phyloP scores from a whole-genome alignment of 2,888 invertebrate genomes.

The Ichneumoninae sp. region DNA sequence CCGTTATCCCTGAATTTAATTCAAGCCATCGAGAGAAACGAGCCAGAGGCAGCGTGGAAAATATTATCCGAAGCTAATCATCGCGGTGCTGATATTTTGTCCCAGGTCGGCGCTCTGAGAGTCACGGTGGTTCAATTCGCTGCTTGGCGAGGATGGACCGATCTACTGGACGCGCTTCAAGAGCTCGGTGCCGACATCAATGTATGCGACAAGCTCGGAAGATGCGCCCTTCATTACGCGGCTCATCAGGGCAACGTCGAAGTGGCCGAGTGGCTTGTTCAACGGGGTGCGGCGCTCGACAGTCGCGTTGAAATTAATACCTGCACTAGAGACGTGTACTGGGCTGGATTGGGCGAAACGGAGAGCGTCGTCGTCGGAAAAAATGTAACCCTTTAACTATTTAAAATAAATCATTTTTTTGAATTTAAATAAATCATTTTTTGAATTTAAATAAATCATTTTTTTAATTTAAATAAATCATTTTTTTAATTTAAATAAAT shows the following conservation, averaged over 20 bases:
- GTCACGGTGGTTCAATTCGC: conserved; percentile 72
- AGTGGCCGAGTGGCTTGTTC: conserved; percentile 72
- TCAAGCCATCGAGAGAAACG: conserved; percentile 64
- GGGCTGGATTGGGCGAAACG: conserved; percentile 4
- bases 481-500: background rate
- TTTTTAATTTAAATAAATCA: background rate
- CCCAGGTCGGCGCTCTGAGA: conserved; percentile 65
- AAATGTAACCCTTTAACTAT: conserved; percentile 42
- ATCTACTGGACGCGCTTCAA: conserved; percentile 64
- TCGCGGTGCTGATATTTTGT: conserved; percentile 38
- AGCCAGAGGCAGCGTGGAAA: conserved; percentile 48
- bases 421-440: too few species aligned
- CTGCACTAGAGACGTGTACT: conserved; percentile 57
- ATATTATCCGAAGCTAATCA: conserved; percentile 59
- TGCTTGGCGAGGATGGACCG: conserved; percentile 71
- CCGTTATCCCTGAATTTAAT: conserved; percentile 56
- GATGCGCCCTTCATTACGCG: conserved; percentile 80
- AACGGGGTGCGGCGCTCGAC: conserved; percentile 69
- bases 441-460: background rate
- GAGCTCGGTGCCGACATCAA: conserved; percentile 69
- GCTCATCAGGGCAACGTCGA: conserved; percentile 76
- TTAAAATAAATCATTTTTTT: background rate
- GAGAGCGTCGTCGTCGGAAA: conserved; percentile 57
- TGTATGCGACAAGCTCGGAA: conserved; percentile 76
- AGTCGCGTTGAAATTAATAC: conserved; percentile 60